A percentile compares a stretch with the other conserved stretches of the same genome.
Evolutionary conservation across 2,113 vertebrate species (phyloP).

Genomic region (Craseonycteris thonglongyai): DNA sequence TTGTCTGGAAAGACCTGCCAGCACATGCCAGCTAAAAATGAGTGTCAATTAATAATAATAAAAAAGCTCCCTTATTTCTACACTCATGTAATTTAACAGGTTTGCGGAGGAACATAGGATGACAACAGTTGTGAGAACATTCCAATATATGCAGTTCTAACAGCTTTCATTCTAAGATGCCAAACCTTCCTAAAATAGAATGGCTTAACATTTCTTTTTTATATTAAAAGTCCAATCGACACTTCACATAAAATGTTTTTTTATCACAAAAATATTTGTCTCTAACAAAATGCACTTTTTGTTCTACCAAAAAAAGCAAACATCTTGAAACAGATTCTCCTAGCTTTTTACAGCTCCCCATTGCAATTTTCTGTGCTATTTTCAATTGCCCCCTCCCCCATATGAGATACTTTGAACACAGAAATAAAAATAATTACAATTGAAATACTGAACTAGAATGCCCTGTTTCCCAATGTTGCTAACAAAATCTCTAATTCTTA

Average conservation of each 20-base stretch:
- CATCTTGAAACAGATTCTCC: conserved; percentile 66
- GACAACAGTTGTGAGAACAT: conserved; percentile 73
- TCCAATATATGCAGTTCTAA: conserved; percentile 66
- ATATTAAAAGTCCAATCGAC: conserved; percentile 73
- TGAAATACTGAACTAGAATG: conserved; percentile 51
- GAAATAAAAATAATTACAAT: conserved; percentile 63
- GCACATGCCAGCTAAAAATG: conserved; percentile 81
- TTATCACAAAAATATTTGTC: conserved; percentile 73
- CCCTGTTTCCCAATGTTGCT: conserved; percentile 40
- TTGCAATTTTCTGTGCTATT: conserved; percentile 41
- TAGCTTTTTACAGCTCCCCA: conserved; percentile 11
- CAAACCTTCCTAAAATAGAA: conserved; percentile 77
- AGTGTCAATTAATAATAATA: conserved; percentile 85
- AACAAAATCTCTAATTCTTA: conserved; percentile 64
- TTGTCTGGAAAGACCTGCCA: conserved; percentile 79
- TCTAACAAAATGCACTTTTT: conserved; percentile 70
- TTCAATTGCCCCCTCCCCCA: conserved; percentile 49
- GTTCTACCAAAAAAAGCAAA: conserved; percentile 55
- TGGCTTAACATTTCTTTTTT: conserved; percentile 68
- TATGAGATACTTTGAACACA: conserved; percentile 64
- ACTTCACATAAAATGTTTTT: conserved; percentile 66
- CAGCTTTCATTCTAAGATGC: conserved; percentile 78
- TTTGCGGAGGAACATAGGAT: conserved; percentile 72
- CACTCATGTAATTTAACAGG: conserved; percentile 77
- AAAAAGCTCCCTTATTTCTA: conserved; percentile 73